Evolutionary conservation across 2,113 vertebrate species (phyloP).

Genomic region (Trematomus loennbergii): DNA sequence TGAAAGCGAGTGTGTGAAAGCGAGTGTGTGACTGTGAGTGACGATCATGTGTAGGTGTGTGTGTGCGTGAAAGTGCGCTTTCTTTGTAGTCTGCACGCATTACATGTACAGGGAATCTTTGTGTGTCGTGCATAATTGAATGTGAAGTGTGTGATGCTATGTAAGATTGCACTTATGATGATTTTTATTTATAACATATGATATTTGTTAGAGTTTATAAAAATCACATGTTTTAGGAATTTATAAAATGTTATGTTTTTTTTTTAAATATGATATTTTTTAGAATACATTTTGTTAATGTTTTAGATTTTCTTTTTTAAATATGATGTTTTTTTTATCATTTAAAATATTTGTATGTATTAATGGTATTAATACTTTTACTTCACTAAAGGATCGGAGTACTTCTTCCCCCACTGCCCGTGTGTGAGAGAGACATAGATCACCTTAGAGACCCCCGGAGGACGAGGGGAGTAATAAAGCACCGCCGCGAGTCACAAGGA

Average conservation of each 20-base stretch:
- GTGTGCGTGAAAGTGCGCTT: conserved; percentile 12
- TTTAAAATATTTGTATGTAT: no score
- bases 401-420: background rate
- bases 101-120: background rate
- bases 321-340: no score
- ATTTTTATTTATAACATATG: no score
- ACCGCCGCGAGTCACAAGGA: conserved; percentile 60
- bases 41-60: conserved; percentile 29
- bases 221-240: no score
- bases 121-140: no score
- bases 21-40: conserved; percentile 30
- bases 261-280: no score
- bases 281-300: no score
- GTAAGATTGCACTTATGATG: background rate
- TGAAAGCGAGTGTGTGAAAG: conserved; percentile 44
- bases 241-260: no score
- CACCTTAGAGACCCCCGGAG: conserved; percentile 34
- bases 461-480: conserved; percentile 59
- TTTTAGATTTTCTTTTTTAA: no score
- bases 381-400: no score
- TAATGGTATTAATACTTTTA: no score
- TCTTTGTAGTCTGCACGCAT: conserved; percentile 13
- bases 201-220: no score
- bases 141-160: conserved; percentile 10
- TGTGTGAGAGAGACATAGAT: conserved; percentile 30